Evolutionary conservation across 2,113 vertebrate species (phyloP), one percentile per base, ranked within the genome.

Genomic region (Vidua chalybeata): DNA sequence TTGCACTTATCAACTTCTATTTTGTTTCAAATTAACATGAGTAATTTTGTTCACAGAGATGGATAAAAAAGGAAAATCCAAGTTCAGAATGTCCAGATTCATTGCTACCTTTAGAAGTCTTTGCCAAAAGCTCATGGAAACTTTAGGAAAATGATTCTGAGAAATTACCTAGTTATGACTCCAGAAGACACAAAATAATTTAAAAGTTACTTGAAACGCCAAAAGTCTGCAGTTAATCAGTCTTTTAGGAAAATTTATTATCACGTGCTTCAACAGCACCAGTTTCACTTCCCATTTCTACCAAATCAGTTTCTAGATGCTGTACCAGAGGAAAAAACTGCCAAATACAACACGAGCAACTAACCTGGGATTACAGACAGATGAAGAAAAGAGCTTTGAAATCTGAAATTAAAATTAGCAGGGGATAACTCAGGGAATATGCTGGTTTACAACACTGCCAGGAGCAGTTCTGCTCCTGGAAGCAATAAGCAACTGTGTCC

Each of bases 1-100:
- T 0, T 33, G 30, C 22, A 19, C 28, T 58, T 39, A 16, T 1
- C 1, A 0, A 56, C n/a, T 74, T 61, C 74, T 61, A 8, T 9
- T 74, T 75, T 58, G 61, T 67, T 90, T 85, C 61, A 69, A 41
- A 17, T 67, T 33, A 31, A 79, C 2, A 1, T 24, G 28, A 77
- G 21, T 21, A 48, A n/a, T 48, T 92, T 54, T 75, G 24, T 37
- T 82, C 75, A 71, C 33, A 67, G 37, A 77, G 18, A 75, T 2
- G 8, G 31, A 27, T 37, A 78, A 90, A 75, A 62, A 74, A 82
- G 13, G 52, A 55, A 90, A 85, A 54, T 24, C 35, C 66, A 56
- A 46, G 52, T 55, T 88, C 75, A 82, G 41, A 74, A n/a, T 20
- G 52, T 35, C 37, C 28, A 71, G 45, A 74, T 20, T 49, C 78